Evolutionary conservation across 1,140 invertebrate species (phyloP).

Genomic region (Drosophila punjabiensis): DNA sequence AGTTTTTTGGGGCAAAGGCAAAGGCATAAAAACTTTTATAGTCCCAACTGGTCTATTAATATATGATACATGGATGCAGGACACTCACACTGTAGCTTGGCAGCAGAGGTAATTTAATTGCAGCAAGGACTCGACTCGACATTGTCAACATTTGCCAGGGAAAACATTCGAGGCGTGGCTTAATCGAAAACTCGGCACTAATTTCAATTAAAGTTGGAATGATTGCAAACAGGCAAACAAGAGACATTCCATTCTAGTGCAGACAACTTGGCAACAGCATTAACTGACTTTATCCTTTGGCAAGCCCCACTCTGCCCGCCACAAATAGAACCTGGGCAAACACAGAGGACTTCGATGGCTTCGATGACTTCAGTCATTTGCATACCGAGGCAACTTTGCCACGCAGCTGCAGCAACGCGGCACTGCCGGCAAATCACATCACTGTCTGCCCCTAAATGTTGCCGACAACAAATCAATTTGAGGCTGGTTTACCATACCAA

Average conservation of each 20-base stretch:
- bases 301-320: neutral
- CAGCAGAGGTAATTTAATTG: slow-evolving; percentile 20
- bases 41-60: slow-evolving; percentile 51
- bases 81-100: slow-evolving; percentile 8
- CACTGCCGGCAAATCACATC: slow-evolving; percentile 40
- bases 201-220: slow-evolving; percentile 80
- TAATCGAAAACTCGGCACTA: slow-evolving; percentile 77
- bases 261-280: slow-evolving; percentile 63
- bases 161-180: slow-evolving; percentile 48
- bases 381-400: slow-evolving; percentile 45
- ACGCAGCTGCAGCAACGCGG: slow-evolving; percentile 18
- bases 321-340: slow-evolving; percentile 54
- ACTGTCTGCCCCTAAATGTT: slow-evolving; percentile 53
- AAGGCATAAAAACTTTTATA: slow-evolving; percentile 46
- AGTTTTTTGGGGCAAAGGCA: slow-evolving; percentile 9
- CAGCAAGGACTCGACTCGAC: neutral
- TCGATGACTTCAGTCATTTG: slow-evolving; percentile 60
- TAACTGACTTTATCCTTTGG: slow-evolving; percentile 43
- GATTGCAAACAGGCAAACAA: slow-evolving; percentile 54
- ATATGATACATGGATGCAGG: slow-evolving; percentile 50
- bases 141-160: slow-evolving; percentile 51
- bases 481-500: slow-evolving; percentile 61
- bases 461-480: slow-evolving; percentile 78
- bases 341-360: slow-evolving; percentile 40
- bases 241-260: slow-evolving; percentile 32